A percentile compares a stretch with the other conserved stretches of the same genome.
These are phyloP conservation scores for Knipowitschia caucasica DNA, from an alignment of 2,797 vertebrate genomes.

Conservation along the genomic window DNA sequence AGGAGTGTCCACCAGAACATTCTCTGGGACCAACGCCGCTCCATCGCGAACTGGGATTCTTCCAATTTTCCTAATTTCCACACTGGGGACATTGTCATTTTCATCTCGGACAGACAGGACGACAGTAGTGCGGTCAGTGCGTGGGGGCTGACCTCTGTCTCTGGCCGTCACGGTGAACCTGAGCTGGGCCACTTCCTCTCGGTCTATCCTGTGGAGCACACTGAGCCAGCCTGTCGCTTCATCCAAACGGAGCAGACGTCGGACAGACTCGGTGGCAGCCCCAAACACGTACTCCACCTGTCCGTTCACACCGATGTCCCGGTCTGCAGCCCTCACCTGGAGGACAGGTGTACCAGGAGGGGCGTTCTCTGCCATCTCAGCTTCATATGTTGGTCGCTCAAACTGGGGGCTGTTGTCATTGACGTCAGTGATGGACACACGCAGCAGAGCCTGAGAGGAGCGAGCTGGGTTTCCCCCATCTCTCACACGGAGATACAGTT, in stretches of 20 bases:
- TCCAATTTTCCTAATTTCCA: constrained; percentile 94
- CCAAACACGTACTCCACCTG: constrained; percentile 96
- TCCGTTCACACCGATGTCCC: constrained; percentile 91
- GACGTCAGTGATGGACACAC: constrained; percentile 94
- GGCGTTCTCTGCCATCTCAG: constrained; percentile 92
- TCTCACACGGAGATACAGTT: constrained; percentile 88
- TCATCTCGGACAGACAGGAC: constrained; percentile 90
- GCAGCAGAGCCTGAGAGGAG: constrained; percentile 90
- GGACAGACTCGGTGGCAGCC: constrained; percentile 87
- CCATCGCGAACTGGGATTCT: constrained; percentile 90
- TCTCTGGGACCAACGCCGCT: constrained; percentile 88
- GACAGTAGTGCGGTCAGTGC: constrained; percentile 89
- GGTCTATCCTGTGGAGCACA: constrained; percentile 90
- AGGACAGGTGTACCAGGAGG: constrained; percentile 92
- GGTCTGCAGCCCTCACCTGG: constrained; percentile 88
- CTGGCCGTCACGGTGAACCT: constrained; percentile 89
- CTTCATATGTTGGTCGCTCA: constrained; percentile 90
- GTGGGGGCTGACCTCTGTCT: constrained; percentile 91
- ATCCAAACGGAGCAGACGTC: constrained; percentile 86
- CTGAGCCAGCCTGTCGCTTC: constrained; percentile 93
- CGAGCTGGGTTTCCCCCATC: constrained; percentile 90
- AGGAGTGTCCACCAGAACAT: constrained; percentile 93
- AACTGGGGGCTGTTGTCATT: constrained; percentile 97
- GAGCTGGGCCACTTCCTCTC: constrained; percentile 91
- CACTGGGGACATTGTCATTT: constrained; percentile 92